These are phyloP conservation scores for Psilanteris sp. DNA, from an alignment of 1,140 invertebrate species.

Conservation along the genomic window DNA sequence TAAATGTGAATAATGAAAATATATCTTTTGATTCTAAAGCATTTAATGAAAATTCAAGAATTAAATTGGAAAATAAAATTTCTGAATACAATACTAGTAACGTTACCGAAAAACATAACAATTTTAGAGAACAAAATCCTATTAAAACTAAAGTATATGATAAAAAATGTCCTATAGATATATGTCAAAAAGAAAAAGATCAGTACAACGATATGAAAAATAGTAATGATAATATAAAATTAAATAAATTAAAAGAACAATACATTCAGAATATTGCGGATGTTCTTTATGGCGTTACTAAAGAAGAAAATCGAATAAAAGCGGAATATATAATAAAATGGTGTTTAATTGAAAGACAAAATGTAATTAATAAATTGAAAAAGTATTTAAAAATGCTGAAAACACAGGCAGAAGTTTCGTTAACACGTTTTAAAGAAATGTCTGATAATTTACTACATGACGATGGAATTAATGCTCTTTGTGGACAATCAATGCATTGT, in stretches of 20 bases:
- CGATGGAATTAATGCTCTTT: slow-evolving; percentile 23
- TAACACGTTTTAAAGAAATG: slow-evolving; percentile 16
- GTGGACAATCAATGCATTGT: slow-evolving; percentile 34
- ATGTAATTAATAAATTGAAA: slow-evolving; percentile 2
- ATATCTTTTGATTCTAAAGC: no score
- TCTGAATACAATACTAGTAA: no score
- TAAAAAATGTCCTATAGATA: no score
- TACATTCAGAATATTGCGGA: slow-evolving; percentile 12
- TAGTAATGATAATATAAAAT: neutral
- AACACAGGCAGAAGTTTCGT: slow-evolving; percentile 24
- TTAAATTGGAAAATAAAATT: no score
- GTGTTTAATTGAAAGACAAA: slow-evolving; percentile 15
- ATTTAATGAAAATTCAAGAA: no score
- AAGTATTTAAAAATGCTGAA: slow-evolving; percentile 2
- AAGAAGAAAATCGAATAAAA: slow-evolving; percentile 36
- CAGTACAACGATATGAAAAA: neutral
- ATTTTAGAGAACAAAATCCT: no score
- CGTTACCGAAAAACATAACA: no score
- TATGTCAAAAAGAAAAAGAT: neutral
- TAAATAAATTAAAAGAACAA: slow-evolving; percentile 4
- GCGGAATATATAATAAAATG: slow-evolving; percentile 34
- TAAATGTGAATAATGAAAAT: no score
- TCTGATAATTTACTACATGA: slow-evolving; percentile 10
- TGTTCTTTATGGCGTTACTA: neutral
- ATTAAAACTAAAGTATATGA: neutral